phyloP scores from a whole-genome alignment of 2,113 vertebrate species.

The Ceyx melanurus region DNA sequence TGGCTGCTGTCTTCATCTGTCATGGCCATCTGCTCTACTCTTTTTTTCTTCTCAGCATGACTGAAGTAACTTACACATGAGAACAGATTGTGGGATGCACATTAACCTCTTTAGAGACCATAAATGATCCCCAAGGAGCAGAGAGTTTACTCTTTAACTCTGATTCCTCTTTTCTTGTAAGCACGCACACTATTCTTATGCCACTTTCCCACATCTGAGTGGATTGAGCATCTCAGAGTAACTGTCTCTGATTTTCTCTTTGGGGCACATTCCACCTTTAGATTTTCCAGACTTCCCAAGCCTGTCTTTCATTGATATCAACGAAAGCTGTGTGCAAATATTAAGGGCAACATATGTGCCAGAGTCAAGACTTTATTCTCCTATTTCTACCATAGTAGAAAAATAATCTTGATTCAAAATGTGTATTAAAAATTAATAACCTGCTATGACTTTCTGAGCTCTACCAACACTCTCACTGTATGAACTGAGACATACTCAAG shows the following conservation, averaged over 20 bases:
- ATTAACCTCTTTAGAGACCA: conserved; percentile 58
- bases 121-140: conserved; percentile 41
- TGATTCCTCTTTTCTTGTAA: background rate
- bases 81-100: conserved; percentile 35
- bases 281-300: background rate
- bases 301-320: background rate
- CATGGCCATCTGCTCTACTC: conserved; percentile 59
- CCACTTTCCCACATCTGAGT: background rate
- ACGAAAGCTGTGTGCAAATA: background rate
- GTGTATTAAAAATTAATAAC: background rate
- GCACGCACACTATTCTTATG: background rate
- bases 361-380: background rate
- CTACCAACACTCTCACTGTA: background rate
- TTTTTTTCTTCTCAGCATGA: conserved; percentile 54
- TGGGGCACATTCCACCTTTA: background rate
- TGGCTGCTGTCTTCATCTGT: conserved; percentile 66
- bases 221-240: background rate
- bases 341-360: background rate
- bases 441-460: background rate
- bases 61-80: conserved; percentile 47
- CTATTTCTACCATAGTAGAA: background rate
- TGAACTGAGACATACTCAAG: background rate
- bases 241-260: background rate
- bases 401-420: background rate
- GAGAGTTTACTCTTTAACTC: background rate